Evolutionary conservation across 2,888 invertebrate species (phyloP).

Genomic region (Drosophila emarginata): DNA sequence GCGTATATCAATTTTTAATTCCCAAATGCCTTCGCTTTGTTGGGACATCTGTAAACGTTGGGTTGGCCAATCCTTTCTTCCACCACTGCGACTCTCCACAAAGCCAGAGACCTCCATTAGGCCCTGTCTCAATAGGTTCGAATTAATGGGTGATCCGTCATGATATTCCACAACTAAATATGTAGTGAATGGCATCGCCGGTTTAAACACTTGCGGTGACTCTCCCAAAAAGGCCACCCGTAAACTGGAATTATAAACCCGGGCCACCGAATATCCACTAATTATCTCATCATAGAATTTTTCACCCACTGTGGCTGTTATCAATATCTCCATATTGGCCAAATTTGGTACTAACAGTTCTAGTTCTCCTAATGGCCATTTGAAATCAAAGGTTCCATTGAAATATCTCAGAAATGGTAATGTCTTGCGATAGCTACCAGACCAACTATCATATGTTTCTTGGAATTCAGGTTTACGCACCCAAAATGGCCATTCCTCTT

Average conservation of each 20-base stretch:
- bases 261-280: constrained; percentile 92
- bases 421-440: constrained; percentile 83
- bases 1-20: constrained; percentile 89
- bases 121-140: constrained; percentile 86
- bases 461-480: constrained; percentile 86
- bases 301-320: constrained; percentile 94
- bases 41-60: constrained; percentile 86
- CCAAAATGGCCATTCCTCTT: constrained; percentile 93
- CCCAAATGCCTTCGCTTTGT: constrained; percentile 90
- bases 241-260: constrained; percentile 94
- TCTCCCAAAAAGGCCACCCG: constrained; percentile 93
- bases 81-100: constrained; percentile 86
- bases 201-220: constrained; percentile 96
- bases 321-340: constrained; percentile 89
- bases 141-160: constrained; percentile 91
- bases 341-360: constrained; percentile 84
- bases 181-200: constrained; percentile 94
- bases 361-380: constrained; percentile 91
- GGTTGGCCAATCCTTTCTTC: constrained; percentile 86
- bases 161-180: constrained; percentile 95
- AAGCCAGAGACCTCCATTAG: constrained; percentile 87
- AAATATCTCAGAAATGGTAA: constrained; percentile 91
- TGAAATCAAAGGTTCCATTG: constrained; percentile 93
- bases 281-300: constrained; percentile 91
- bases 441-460: constrained; percentile 77